Conservation (phyloP, 2,888 invertebrate species). For the Megaustenia siamemsis region DNA sequence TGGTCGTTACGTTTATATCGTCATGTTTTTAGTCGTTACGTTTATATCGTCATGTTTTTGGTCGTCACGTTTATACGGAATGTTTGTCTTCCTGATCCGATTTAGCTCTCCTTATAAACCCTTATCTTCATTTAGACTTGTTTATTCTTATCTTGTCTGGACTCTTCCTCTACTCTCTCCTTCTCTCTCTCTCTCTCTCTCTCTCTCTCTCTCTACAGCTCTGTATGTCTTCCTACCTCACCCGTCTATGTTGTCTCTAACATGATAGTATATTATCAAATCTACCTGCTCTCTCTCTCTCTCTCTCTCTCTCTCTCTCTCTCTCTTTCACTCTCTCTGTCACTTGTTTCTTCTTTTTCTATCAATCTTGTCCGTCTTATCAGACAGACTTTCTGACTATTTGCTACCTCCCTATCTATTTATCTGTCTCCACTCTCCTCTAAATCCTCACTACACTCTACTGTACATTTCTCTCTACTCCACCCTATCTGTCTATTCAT, state of each 20-base stretch:
- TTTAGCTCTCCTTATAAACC: too few relatives aligned
- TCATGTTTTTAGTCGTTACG: too few relatives aligned
- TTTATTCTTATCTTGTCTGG: too few relatives aligned
- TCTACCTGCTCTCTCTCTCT: slow-evolving; percentile 9
- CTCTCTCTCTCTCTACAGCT: neutral
- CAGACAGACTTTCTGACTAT: neutral
- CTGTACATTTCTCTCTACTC: neutral
- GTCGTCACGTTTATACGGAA: too few relatives aligned
- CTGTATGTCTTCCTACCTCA: neutral
- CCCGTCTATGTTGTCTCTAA: neutral
- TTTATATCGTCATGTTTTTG: too few relatives aligned
- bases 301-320: slow-evolving; percentile 32
- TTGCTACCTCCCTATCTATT: neutral
- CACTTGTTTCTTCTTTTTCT: neutral
- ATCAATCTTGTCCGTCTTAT: neutral
- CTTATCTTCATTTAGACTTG: too few relatives aligned
- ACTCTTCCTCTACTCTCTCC: too few relatives aligned
- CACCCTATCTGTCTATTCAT: neutral
- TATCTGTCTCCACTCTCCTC: neutral
- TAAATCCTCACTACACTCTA: neutral
- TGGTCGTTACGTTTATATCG: too few relatives aligned
- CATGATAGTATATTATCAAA: too few relatives aligned
- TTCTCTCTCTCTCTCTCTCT: neutral
- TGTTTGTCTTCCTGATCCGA: too few relatives aligned
- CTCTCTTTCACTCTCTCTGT: slow-evolving; percentile 15